These are phyloP conservation scores for Lethrus apterus DNA, from an alignment of 1,140 invertebrate genomes.

Conservation along the genomic window DNA sequence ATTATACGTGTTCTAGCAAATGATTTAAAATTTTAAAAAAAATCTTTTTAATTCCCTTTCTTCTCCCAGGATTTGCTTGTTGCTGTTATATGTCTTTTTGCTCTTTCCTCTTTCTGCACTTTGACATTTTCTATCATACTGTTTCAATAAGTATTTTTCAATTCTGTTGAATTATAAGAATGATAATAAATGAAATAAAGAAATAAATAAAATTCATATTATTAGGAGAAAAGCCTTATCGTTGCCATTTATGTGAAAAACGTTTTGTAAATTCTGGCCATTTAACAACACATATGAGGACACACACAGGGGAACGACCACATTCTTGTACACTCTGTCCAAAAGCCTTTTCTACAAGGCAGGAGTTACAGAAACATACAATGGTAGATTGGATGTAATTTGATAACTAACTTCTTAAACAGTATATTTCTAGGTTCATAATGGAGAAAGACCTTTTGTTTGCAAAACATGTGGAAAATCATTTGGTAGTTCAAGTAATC, in stretches of 20 bases:
- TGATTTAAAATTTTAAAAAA: no score
- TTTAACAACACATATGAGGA: constrained; percentile 39
- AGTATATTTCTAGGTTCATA: constrained; percentile 27
- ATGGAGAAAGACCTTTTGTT: constrained; percentile 39
- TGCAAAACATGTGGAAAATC: constrained; percentile 51
- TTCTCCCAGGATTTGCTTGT: no score
- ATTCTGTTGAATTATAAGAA: no score
- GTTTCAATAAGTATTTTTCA: no score
- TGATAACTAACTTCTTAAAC: not conserved
- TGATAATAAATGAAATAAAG: no score
- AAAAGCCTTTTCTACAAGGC: constrained; percentile 23
- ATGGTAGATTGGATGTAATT: constrained; percentile 19
- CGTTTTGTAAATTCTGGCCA: constrained; percentile 24
- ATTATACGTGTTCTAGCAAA: no score
- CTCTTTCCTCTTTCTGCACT: no score
- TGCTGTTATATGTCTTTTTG: no score
- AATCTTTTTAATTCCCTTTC: no score
- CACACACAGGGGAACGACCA: constrained; percentile 40
- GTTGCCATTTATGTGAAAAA: constrained; percentile 26
- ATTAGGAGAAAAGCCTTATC: constrained; percentile 23
- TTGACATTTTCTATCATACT: no score
- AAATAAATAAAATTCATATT: not conserved
- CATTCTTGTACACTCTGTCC: constrained; percentile 26
- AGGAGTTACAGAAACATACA: constrained; percentile 25
- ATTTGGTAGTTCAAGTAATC: constrained; percentile 41